Percentiles rank a stretch among this genome's conserved stretches.
Evolutionary conservation across 1,140 invertebrate species (phyloP).

Genomic region (Pogonomyrmex barbatus): DNA sequence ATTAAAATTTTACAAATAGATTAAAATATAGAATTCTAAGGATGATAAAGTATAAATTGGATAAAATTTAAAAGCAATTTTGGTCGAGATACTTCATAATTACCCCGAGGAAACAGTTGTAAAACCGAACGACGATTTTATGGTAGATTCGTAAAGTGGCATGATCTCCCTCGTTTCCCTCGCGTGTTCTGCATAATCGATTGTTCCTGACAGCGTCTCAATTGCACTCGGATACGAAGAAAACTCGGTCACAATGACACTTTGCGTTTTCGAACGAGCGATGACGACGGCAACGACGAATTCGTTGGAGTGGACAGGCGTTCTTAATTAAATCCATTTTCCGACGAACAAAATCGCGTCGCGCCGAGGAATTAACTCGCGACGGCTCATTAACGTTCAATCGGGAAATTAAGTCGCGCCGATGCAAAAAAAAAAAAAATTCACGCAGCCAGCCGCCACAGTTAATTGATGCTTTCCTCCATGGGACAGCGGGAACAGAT

Average conservation of each 20-base stretch:
- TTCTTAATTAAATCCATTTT: constrained; percentile 40
- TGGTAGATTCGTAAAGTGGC: neutral
- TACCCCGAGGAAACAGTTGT: neutral
- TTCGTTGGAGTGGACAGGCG: neutral
- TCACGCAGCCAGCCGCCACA: neutral
- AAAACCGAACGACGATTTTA: neutral
- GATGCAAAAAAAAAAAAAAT: neutral
- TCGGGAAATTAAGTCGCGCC: neutral
- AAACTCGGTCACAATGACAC: constrained; percentile 33
- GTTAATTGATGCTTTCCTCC: constrained; percentile 34
- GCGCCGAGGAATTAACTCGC: neutral
- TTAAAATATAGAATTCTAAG: constrained; percentile 10
- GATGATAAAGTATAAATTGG: neutral
- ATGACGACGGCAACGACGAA: neutral
- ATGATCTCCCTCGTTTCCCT: neutral
- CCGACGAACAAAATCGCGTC: neutral
- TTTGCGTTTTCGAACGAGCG: constrained; percentile 6
- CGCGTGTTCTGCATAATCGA: constrained; percentile 41
- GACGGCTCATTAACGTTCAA: constrained; percentile 29
- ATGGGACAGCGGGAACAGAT: neutral
- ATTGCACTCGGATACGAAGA: constrained; percentile 26
- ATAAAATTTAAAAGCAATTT: constrained; percentile 14
- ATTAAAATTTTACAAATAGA: constrained; percentile 1
- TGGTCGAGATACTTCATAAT: neutral
- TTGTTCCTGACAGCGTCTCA: constrained; percentile 39